These are phyloP conservation scores for Orthonychiurus folsomi DNA, from an alignment of 2,888 invertebrate species.

Conservation along the genomic window DNA sequence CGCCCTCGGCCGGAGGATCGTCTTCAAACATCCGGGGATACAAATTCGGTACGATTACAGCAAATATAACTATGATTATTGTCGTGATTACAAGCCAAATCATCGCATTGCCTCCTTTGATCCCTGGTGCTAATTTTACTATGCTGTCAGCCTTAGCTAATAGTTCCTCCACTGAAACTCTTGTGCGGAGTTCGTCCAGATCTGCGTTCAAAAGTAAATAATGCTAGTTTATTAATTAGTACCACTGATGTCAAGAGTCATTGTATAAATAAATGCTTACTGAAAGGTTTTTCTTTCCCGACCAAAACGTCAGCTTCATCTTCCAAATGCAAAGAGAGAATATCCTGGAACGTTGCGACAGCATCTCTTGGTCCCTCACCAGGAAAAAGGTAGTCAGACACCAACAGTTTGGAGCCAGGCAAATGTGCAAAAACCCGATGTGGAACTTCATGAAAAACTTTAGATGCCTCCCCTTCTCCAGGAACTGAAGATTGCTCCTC, in stretches of 20 bases:
- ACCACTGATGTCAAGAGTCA: not conserved
- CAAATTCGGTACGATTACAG: not conserved
- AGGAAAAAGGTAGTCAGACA: constrained; percentile 80
- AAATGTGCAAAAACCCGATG: constrained; percentile 71
- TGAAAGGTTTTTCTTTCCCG: constrained; percentile 32
- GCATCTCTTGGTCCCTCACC: constrained; percentile 79
- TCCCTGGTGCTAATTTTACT: constrained; percentile 23
- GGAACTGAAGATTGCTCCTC: constrained; percentile 45
- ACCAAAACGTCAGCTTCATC: constrained; percentile 48
- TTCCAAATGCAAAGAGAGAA: constrained; percentile 65
- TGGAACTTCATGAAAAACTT: constrained; percentile 66
- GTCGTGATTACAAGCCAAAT: constrained; percentile 10
- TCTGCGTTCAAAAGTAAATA: constrained; percentile 11
- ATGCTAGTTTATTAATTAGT: not conserved
- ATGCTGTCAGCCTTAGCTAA: constrained; percentile 30
- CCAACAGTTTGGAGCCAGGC: constrained; percentile 57
- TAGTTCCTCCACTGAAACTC: constrained; percentile 35
- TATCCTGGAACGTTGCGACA: constrained; percentile 66
- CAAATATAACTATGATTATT: not conserved
- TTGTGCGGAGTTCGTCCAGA: constrained; percentile 28
- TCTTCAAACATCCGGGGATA: not conserved
- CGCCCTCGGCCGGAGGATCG: too few relatives aligned
- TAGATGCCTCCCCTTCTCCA: constrained; percentile 22
- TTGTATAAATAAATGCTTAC: constrained; percentile 12
- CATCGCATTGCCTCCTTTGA: constrained; percentile 8